Evolutionary conservation across 2,797 vertebrate genomes (phyloP).

Genomic region (Xenopus petersii): DNA sequence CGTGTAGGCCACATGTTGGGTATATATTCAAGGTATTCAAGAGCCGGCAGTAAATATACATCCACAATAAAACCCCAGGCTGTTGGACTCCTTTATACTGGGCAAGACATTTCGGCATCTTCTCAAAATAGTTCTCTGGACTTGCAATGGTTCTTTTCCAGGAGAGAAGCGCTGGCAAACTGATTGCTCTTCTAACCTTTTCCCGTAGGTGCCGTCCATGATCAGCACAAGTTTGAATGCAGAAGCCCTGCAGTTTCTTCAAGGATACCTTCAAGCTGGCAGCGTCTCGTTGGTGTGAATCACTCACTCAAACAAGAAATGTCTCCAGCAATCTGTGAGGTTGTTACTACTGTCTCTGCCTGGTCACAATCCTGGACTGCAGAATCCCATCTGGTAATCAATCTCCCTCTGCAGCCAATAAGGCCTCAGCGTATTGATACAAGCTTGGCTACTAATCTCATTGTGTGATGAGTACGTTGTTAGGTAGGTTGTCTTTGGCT

Average conservation of each 20-base stretch:
- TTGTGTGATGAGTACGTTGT: neutral
- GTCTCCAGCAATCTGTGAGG: neutral
- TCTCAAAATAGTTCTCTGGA: no score
- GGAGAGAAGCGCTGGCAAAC: no score
- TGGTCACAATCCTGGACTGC: conserved; percentile 13
- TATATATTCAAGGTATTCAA: no score
- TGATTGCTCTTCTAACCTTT: no score
- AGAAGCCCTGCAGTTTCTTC: conserved; percentile 91
- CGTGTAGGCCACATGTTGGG: no score
- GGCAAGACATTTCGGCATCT: no score
- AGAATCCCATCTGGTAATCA: neutral
- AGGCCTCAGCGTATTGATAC: no score
- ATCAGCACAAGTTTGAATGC: conserved; percentile 90
- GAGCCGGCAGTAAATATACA: no score
- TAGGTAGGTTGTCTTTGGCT: no score
- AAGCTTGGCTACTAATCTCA: neutral
- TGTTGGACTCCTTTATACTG: no score
- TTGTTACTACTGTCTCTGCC: conserved; percentile 2
- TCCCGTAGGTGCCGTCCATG: conserved; percentile 87
- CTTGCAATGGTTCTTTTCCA: no score
- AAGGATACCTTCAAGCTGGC: conserved; percentile 91
- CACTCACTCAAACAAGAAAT: neutral
- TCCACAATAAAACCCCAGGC: no score
- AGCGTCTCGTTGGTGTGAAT: conserved; percentile 86
- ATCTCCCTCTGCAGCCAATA: neutral